Evolutionary conservation across 2,113 vertebrate species (phyloP).

Genomic region (Dasyurus viverrinus): DNA sequence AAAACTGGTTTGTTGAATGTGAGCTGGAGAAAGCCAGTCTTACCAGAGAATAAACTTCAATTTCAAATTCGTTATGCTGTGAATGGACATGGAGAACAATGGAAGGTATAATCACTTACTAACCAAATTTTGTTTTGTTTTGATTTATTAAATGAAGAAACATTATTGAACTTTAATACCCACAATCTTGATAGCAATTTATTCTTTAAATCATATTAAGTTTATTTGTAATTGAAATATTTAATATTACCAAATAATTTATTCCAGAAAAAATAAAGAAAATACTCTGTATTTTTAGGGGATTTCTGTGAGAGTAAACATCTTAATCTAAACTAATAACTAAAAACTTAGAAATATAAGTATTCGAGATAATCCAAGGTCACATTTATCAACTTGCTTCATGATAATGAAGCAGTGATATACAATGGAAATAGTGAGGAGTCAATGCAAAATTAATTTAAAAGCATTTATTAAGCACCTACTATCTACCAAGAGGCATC

Average conservation of each 20-base stretch:
- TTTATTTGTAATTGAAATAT: not conserved
- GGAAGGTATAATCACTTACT: slow-evolving; percentile 87
- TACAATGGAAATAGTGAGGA: not conserved
- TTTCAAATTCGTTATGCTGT: slow-evolving; percentile 88
- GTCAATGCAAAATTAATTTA: not conserved
- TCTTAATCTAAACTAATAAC: not conserved
- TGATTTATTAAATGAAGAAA: not conserved
- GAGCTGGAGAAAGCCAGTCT: slow-evolving; percentile 86
- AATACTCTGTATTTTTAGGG: not conserved
- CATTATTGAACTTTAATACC: not conserved
- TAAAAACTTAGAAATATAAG: not conserved
- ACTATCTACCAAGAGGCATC: no score
- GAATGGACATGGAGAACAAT: slow-evolving; percentile 75
- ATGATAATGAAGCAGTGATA: not conserved
- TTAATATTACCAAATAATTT: not conserved
- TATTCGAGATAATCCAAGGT: not conserved
- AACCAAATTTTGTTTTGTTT: not conserved
- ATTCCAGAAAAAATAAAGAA: not conserved
- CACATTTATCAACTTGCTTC: not conserved
- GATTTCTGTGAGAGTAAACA: slow-evolving; percentile 23
- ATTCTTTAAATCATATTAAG: not conserved
- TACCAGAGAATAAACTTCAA: slow-evolving; percentile 83
- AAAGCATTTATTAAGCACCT: not conserved
- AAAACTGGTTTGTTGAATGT: slow-evolving; percentile 85
- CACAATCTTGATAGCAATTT: not conserved